Evolutionary conservation across 2,113 vertebrate genomes (phyloP).

Genomic region (Aspiorhynchus laticeps): DNA sequence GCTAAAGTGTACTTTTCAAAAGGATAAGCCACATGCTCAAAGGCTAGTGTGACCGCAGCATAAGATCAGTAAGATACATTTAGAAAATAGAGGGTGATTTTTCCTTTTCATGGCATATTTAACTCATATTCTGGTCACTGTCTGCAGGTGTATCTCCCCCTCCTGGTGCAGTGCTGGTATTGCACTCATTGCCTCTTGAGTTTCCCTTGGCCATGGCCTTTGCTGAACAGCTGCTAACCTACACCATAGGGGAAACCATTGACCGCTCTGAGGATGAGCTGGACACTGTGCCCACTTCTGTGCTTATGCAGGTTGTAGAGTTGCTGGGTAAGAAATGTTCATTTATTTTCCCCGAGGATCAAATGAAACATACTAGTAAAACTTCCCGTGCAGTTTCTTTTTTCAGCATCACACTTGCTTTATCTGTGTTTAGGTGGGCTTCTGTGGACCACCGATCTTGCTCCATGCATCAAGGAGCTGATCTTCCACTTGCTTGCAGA

Average conservation of each 20-base stretch:
- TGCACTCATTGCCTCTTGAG: slow-evolving; percentile 95
- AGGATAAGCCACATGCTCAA: not conserved
- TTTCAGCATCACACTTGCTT: slow-evolving; percentile 18
- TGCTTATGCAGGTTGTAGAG: slow-evolving; percentile 93
- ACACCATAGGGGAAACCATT: slow-evolving; percentile 83
- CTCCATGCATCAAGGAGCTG: slow-evolving; percentile 91
- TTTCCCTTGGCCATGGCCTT: slow-evolving; percentile 96
- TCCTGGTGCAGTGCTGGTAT: slow-evolving; percentile 88
- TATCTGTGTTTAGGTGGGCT: slow-evolving; percentile 81
- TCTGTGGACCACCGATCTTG: slow-evolving; percentile 94
- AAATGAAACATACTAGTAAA: not conserved
- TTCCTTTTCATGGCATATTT: not conserved
- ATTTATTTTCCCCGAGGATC: not conserved
- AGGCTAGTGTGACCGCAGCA: not conserved
- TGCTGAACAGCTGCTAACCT: slow-evolving; percentile 91
- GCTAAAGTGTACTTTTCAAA: not conserved
- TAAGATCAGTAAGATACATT: not conserved
- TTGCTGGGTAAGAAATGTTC: slow-evolving; percentile 83
- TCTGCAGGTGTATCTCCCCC: slow-evolving; percentile 90
- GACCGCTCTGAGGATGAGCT: slow-evolving; percentile 89
- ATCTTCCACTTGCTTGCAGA: slow-evolving; percentile 92
- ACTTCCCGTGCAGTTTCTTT: not conserved
- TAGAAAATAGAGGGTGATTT: not conserved
- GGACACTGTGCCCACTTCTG: slow-evolving; percentile 87
- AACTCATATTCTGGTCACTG: not conserved